These are phyloP conservation scores for Gymnopithys bicolor DNA, from an alignment of 2,797 vertebrate genomes.

Conservation along the genomic window DNA sequence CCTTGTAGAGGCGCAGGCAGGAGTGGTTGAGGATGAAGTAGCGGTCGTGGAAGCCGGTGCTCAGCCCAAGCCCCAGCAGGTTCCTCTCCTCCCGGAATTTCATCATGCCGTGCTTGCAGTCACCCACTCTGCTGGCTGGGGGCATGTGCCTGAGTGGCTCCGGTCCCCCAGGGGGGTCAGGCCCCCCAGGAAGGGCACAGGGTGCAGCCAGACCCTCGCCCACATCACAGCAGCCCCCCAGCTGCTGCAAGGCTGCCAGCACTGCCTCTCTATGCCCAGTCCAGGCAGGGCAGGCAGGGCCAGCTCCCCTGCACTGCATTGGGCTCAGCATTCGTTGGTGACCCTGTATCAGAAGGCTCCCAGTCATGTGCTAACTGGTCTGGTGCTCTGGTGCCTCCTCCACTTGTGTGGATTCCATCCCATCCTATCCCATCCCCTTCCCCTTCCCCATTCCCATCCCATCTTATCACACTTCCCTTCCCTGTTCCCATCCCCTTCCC, in stretches of 20 bases:
- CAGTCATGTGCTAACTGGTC: background rate
- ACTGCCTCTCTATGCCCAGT: background rate
- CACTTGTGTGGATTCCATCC: background rate
- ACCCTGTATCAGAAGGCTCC: fast-evolving
- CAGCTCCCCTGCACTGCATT: background rate
- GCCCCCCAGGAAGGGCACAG: background rate
- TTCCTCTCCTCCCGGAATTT: conserved; percentile 91
- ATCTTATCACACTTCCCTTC: background rate
- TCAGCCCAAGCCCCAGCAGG: conserved; percentile 84
- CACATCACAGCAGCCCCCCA: fast-evolving
- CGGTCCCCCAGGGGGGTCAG: background rate
- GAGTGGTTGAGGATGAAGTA: conserved; percentile 91
- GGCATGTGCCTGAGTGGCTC: background rate
- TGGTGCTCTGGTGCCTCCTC: background rate
- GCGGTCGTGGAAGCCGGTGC: conserved; percentile 87
- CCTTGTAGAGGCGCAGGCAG: conserved; percentile 91
- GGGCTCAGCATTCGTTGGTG: background rate
- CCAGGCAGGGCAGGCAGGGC: background rate
- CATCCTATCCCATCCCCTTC: background rate
- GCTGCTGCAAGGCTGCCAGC: background rate
- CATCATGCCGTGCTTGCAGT: conserved; percentile 91
- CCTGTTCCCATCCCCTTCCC: background rate
- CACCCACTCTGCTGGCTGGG: conserved; percentile 85
- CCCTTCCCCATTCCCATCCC: background rate
- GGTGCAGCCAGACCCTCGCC: fast-evolving